Conservation (phyloP, 1,140 invertebrate genomes). For the Coboldia fuscipes region DNA sequence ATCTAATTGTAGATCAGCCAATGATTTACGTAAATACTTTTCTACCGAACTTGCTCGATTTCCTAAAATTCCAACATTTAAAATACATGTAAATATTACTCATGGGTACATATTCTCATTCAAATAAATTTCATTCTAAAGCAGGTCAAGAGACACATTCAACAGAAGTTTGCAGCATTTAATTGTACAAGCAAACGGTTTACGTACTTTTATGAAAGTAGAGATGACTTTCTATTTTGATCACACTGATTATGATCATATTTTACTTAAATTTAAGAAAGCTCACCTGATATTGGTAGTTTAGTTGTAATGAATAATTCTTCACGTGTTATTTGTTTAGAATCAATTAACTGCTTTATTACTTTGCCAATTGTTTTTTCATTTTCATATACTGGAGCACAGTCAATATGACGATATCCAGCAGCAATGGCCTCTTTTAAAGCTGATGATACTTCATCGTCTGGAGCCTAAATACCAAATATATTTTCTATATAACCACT, state of each 20-base stretch:
- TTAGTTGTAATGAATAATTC: constrained; percentile 70
- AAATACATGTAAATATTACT: too few species aligned
- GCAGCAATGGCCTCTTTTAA: constrained; percentile 36
- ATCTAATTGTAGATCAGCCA: constrained; percentile 46
- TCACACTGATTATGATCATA: not conserved
- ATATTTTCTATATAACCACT: constrained; percentile 4
- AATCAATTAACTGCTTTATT: constrained; percentile 46
- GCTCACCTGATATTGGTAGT: constrained; percentile 27
- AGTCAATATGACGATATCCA: constrained; percentile 49
- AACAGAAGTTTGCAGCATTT: not conserved
- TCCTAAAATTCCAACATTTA: constrained; percentile 26
- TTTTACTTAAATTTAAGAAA: constrained; percentile 1
- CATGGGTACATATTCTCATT: too few species aligned
- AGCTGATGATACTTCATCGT: constrained; percentile 43
- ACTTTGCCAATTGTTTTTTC: constrained; percentile 57
- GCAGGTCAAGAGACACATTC: too few species aligned
- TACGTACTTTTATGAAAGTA: constrained; percentile 5
- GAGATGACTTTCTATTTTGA: not conserved
- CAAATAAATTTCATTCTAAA: too few species aligned
- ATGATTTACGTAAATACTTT: constrained; percentile 45
- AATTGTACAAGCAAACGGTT: not conserved
- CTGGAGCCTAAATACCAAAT: constrained; percentile 28
- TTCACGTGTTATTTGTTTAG: constrained; percentile 44
- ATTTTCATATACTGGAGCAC: constrained; percentile 61
- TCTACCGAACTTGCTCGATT: constrained; percentile 46